phyloP scores from a whole-genome alignment of 2,888 invertebrate genomes.

The Empis livida region DNA sequence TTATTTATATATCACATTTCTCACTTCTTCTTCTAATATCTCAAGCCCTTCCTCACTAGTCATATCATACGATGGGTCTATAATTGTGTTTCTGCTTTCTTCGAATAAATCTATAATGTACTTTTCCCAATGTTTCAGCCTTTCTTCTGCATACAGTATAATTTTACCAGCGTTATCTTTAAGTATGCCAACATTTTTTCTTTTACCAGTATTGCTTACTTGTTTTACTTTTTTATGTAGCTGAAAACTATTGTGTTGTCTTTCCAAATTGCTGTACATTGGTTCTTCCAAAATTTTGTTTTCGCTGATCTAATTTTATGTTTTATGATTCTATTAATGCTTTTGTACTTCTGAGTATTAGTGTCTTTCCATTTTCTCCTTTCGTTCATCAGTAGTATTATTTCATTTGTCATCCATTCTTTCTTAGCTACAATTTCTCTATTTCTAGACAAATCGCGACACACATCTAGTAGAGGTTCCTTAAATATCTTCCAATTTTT shows the following conservation, averaged over 20 bases:
- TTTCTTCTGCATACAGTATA: background rate
- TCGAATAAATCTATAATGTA: background rate
- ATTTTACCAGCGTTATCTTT: background rate
- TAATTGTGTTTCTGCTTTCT: background rate
- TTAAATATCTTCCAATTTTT: no score
- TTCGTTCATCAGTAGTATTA: no score
- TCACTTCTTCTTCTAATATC: background rate
- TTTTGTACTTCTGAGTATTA: background rate
- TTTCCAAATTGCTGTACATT: background rate
- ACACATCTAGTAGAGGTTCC: no score
- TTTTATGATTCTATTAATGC: background rate
- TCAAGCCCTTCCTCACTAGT: background rate
- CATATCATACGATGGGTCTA: background rate
- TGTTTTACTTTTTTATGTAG: background rate
- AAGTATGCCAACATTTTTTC: background rate
- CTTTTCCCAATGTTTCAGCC: background rate
- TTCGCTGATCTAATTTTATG: background rate
- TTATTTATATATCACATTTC: background rate
- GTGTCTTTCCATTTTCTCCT: background rate
- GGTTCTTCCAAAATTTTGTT: background rate
- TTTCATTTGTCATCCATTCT: no score
- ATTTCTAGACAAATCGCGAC: no score
- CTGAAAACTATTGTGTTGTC: background rate
- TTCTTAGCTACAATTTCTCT: no score
- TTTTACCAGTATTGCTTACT: background rate